Percentiles rank a stretch among this genome's conserved stretches.
Conservation (phyloP, 1,140 invertebrate species). For the Cardiocondyla obscurior region DNA sequence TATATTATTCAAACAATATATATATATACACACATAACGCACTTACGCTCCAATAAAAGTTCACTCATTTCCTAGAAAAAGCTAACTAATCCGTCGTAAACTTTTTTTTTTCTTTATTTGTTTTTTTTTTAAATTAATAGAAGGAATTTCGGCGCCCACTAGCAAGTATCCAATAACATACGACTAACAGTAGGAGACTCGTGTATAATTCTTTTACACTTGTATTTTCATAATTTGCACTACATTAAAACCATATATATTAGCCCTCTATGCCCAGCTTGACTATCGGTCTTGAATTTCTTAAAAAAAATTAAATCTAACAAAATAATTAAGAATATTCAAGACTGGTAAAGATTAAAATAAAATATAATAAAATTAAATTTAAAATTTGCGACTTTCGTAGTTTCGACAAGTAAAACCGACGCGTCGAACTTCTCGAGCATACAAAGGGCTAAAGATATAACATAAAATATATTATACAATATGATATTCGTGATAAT, state of each 20-base stretch:
- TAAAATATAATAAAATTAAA: not conserved
- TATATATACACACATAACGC: conserved; percentile 11
- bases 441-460: not conserved
- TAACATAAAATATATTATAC: not conserved
- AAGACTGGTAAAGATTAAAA: conserved; percentile 4
- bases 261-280: not conserved
- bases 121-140: too few species aligned
- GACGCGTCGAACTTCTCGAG: too few species aligned
- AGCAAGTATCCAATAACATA: conserved; percentile 8
- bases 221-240: conserved; percentile 6
- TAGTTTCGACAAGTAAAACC: not conserved
- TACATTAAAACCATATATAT: conserved; percentile 12
- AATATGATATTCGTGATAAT: conserved; percentile 7
- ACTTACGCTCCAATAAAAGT: not conserved
- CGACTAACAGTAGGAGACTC: conserved; percentile 17
- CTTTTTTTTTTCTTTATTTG: too few species aligned
- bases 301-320: conserved; percentile 9
- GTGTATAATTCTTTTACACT: conserved; percentile 3
- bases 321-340: conserved; percentile 8
- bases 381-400: not conserved
- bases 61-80: conserved; percentile 10
- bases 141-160: not conserved
- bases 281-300: not conserved
- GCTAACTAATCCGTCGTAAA: not conserved
- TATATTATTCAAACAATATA: conserved; percentile 1